These are phyloP conservation scores for Dynastes maya DNA, from an alignment of 2,888 invertebrate genomes.

Conservation along the genomic window DNA sequence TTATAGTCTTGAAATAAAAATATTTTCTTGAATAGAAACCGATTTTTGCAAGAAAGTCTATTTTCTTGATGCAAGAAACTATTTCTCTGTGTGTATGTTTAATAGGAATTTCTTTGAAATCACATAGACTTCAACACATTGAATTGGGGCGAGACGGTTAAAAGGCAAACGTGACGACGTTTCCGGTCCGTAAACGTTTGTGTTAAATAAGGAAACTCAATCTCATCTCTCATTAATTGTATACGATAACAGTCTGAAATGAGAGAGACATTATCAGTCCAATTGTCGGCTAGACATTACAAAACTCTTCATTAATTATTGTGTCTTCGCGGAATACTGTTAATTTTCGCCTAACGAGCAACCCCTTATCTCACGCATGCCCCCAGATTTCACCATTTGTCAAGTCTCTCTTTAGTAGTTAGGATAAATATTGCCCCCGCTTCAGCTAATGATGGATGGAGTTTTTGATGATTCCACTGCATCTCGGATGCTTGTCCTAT, in stretches of 20 bases:
- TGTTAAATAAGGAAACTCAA: constrained; percentile 60
- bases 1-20: too few relatives aligned
- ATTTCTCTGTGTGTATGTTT: too few relatives aligned
- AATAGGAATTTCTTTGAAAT: neutral
- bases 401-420: constrained; percentile 60
- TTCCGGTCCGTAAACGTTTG: constrained; percentile 33
- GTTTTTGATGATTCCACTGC: constrained; percentile 60
- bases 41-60: too few relatives aligned
- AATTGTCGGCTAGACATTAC: constrained; percentile 64
- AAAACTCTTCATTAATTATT: constrained; percentile 68
- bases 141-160: too few relatives aligned
- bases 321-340: constrained; percentile 66
- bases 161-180: constrained; percentile 8
- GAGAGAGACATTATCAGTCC: constrained; percentile 62
- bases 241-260: constrained; percentile 61
- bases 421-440: constrained; percentile 59
- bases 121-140: neutral
- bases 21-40: too few relatives aligned
- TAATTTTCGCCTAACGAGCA: constrained; percentile 66
- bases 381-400: constrained; percentile 65
- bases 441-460: constrained; percentile 63
- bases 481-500: constrained; percentile 26
- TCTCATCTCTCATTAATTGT: constrained; percentile 67
- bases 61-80: too few relatives aligned
- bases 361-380: constrained; percentile 63